phyloP scores from a whole-genome alignment of 2,888 invertebrate species.

The Lasiommata megera region DNA sequence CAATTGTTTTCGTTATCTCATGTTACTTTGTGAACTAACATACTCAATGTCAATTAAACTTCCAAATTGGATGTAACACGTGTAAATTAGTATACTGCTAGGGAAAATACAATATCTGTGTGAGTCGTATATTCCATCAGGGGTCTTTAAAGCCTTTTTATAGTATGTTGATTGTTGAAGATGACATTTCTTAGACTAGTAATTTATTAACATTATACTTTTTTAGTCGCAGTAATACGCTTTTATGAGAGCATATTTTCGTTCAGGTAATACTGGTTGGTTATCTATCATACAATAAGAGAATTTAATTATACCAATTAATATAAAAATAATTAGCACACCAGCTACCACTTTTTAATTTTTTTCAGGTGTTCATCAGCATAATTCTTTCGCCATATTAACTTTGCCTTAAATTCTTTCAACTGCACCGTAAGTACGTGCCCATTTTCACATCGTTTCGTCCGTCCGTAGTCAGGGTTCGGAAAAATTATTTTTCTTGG shows the following conservation, averaged over 20 bases:
- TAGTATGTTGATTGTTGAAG: not conserved
- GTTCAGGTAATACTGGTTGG: no score
- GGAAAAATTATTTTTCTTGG: constrained; percentile 76
- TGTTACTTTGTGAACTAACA: constrained; percentile 14
- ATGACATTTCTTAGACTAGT: not conserved
- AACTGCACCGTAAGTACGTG: constrained; percentile 55
- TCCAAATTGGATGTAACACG: constrained; percentile 13
- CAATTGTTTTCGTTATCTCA: constrained; percentile 9
- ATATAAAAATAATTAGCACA: not conserved
- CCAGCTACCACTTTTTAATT: constrained; percentile 38
- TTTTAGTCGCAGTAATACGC: not conserved
- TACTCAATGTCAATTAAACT: constrained; percentile 11
- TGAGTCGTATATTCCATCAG: not conserved
- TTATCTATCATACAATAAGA: no score
- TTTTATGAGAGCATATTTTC: no score
- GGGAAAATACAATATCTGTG: not conserved
- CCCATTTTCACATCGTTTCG: constrained; percentile 65
- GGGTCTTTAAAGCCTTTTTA: not conserved
- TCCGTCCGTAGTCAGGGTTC: constrained; percentile 61
- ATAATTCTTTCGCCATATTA: constrained; percentile 60
- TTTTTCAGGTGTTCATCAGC: constrained; percentile 50
- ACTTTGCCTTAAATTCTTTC: constrained; percentile 62
- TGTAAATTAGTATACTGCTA: constrained; percentile 5
- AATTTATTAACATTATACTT: not conserved
- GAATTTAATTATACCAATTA: not conserved